Conservation (phyloP, 2,113 vertebrate genomes). For the Cacatua alba region DNA sequence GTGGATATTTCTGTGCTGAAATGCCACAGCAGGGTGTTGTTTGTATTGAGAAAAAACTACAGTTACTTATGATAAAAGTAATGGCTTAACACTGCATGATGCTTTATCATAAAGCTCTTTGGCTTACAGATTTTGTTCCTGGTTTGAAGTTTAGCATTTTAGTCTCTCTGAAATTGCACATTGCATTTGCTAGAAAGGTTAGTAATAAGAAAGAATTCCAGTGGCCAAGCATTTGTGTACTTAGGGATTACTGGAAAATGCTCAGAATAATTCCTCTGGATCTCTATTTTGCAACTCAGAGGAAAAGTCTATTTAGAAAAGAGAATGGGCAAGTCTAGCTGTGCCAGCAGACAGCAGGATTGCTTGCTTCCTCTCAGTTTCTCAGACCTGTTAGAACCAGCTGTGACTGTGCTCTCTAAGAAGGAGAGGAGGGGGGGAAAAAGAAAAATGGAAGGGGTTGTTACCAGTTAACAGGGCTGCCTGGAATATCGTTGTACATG, state of each 20-base stretch:
- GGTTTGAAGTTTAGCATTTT: not conserved
- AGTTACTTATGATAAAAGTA: not conserved
- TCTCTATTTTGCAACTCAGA: not conserved
- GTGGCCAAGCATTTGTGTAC: not conserved
- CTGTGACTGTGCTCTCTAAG: not conserved
- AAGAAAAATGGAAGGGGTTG: too few species aligned
- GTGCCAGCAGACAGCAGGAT: not conserved
- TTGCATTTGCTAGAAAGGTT: not conserved
- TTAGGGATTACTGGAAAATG: not conserved
- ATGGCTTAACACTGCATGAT: not conserved
- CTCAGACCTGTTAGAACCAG: not conserved
- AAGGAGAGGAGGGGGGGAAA: not conserved
- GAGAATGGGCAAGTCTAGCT: not conserved
- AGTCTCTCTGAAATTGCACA: not conserved
- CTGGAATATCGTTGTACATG: rapidly evolving
- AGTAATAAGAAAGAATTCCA: not conserved
- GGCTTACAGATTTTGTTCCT: not conserved
- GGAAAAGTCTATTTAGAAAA: not conserved
- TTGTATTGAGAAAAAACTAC: not conserved
- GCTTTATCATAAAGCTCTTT: not conserved
- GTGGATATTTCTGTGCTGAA: not conserved
- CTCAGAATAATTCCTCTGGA: not conserved
- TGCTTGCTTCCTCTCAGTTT: not conserved
- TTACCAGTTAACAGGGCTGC: not conserved
- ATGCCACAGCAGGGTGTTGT: not conserved